Conservation (phyloP, 2,113 vertebrate genomes). For the Colaptes auratus region DNA sequence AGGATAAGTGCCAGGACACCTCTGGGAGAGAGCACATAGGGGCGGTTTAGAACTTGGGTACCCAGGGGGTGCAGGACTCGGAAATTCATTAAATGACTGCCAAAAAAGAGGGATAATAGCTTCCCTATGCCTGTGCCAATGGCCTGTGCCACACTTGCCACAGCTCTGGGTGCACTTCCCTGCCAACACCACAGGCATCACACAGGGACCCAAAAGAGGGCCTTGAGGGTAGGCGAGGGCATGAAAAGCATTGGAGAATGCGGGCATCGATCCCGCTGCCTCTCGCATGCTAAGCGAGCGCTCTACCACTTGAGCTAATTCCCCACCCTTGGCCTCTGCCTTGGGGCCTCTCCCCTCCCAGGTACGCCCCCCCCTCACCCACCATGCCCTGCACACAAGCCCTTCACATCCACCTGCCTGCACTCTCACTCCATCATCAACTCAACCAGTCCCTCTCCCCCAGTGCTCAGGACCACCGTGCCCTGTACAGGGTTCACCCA, state of each 20-base stretch:
- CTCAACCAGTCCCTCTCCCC: not conserved
- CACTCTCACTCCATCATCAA: not conserved
- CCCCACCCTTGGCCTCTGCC: not conserved
- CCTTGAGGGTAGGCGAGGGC: fast-evolving
- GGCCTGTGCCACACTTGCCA: fast-evolving
- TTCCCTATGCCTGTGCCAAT: not conserved
- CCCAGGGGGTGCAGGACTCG: fast-evolving
- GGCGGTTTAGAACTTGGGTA: fast-evolving
- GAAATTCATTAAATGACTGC: fast-evolving
- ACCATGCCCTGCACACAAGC: too few relatives aligned
- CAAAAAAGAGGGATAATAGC: fast-evolving
- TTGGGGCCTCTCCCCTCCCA: not conserved
- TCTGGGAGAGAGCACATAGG: fast-evolving
- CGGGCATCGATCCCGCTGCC: not conserved
- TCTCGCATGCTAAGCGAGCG: slow-evolving; percentile 57
- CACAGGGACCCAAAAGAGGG: not conserved
- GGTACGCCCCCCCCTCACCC: not conserved
- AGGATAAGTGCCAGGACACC: fast-evolving
- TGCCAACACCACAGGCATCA: not conserved
- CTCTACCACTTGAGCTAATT: slow-evolving; percentile 48
- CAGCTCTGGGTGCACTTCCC: not conserved
- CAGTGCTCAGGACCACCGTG: too few relatives aligned
- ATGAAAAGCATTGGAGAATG: not conserved
- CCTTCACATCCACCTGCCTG: too few relatives aligned
- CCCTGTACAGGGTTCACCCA: too few relatives aligned